phyloP scores from a whole-genome alignment of 2,888 invertebrate species.

The Villa cingulata region DNA sequence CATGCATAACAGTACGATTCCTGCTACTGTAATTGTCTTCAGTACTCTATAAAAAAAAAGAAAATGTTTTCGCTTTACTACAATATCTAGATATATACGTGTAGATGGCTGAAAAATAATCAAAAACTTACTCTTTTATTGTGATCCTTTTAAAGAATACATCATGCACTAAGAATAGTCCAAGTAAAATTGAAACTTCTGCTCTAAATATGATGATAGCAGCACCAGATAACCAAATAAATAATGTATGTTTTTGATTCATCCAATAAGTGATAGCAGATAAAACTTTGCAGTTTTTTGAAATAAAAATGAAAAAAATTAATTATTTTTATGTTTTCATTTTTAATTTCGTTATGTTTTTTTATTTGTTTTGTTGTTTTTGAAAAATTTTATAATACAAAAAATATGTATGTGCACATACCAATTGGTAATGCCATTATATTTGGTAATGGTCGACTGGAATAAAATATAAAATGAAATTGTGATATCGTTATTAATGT shows the following conservation, averaged over 20 bases:
- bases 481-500: slow-evolving; percentile 76
- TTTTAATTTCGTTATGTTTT: no score
- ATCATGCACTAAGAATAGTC: slow-evolving; percentile 70
- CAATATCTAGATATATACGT: no score
- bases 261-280: slow-evolving; percentile 78
- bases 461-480: slow-evolving; percentile 96
- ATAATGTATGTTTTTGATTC: slow-evolving; percentile 54
- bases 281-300: no score
- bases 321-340: no score
- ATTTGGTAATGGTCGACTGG: slow-evolving; percentile 88
- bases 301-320: slow-evolving; percentile 17
- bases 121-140: slow-evolving; percentile 52
- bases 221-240: slow-evolving; percentile 73
- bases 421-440: slow-evolving; percentile 85
- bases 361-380: no score
- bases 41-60: slow-evolving; percentile 43
- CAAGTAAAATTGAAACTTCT: slow-evolving; percentile 77
- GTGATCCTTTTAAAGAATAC: slow-evolving; percentile 56
- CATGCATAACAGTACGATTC: slow-evolving; percentile 48
- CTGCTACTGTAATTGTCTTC: slow-evolving; percentile 58
- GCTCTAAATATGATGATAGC: slow-evolving; percentile 81
- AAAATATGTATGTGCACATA: slow-evolving; percentile 34
- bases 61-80: no score
- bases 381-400: slow-evolving; percentile 8
- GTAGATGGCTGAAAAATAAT: no score